Evolutionary conservation across 2,888 invertebrate genomes (phyloP).

Genomic region (Cheilosia soror): DNA sequence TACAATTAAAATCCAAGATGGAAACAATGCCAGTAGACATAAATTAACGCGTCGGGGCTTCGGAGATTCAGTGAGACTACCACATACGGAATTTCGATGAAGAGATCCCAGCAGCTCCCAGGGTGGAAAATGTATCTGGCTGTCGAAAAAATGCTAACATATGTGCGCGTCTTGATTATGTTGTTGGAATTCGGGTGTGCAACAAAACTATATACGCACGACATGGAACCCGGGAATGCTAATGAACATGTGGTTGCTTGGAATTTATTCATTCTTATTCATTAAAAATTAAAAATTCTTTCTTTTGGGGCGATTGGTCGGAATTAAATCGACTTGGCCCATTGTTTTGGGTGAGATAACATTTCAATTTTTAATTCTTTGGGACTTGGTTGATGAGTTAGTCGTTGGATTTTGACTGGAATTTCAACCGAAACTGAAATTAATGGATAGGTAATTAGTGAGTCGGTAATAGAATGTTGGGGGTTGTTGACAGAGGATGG

Average conservation of each 20-base stretch:
- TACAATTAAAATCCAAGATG: slow-evolving; percentile 53
- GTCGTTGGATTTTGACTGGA: slow-evolving; percentile 36
- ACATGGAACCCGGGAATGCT: slow-evolving; percentile 54
- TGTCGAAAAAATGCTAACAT: slow-evolving; percentile 58
- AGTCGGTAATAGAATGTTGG: background rate
- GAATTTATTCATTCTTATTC: slow-evolving; percentile 66
- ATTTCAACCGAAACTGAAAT: slow-evolving; percentile 43
- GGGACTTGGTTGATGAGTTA: slow-evolving; percentile 38
- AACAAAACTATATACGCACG: slow-evolving; percentile 2
- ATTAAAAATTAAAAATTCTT: slow-evolving; percentile 37
- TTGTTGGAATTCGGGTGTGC: slow-evolving; percentile 51
- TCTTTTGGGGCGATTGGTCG: slow-evolving; percentile 18
- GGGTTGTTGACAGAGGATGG: background rate
- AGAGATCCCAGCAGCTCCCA: slow-evolving; percentile 69
- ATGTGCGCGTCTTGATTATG: slow-evolving; percentile 69
- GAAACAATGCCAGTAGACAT: slow-evolving; percentile 67
- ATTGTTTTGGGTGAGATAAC: slow-evolving; percentile 65
- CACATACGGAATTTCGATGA: slow-evolving; percentile 61
- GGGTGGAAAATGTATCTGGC: slow-evolving; percentile 36
- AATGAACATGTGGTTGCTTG: slow-evolving; percentile 69
- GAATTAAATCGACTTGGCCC: slow-evolving; percentile 18
- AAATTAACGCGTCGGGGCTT: slow-evolving; percentile 55
- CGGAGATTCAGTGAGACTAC: slow-evolving; percentile 30
- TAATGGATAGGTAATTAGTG: slow-evolving; percentile 28
- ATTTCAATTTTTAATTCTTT: slow-evolving; percentile 63